phyloP scores from a whole-genome alignment of 2,797 vertebrate species.

The Carduelis carduelis region DNA sequence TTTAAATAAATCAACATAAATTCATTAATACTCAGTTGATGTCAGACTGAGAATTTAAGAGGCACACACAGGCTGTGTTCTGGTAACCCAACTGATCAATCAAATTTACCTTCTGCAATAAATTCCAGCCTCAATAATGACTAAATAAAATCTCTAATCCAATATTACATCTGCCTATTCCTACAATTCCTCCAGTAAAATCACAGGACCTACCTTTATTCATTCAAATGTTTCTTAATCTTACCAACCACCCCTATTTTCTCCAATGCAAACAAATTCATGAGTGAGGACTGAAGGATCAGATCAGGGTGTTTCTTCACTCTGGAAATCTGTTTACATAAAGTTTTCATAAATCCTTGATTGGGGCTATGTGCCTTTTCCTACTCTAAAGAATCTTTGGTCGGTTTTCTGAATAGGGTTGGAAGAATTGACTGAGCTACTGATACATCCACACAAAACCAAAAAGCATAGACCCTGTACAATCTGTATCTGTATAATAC shows the following conservation, averaged over 20 bases:
- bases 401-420: background rate
- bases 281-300: background rate
- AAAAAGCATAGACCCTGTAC: background rate
- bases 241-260: background rate
- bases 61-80: background rate
- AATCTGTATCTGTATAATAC: background rate
- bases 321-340: background rate
- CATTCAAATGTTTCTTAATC: background rate
- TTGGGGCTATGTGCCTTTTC: background rate
- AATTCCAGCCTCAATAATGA: background rate
- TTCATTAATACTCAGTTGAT: background rate
- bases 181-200: background rate
- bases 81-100: background rate
- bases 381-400: background rate
- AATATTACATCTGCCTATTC: background rate
- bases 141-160: background rate
- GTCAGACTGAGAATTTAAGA: background rate
- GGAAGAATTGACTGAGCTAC: background rate
- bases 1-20: background rate
- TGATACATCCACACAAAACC: background rate
- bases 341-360: background rate
- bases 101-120: background rate
- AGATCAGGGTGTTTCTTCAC: background rate
- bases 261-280: background rate
- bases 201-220: background rate